A percentile compares a stretch with the other conserved stretches of the same genome.
Evolutionary conservation across 2,113 vertebrate species (phyloP).

Genomic region (Zosterops hypoxanthus): DNA sequence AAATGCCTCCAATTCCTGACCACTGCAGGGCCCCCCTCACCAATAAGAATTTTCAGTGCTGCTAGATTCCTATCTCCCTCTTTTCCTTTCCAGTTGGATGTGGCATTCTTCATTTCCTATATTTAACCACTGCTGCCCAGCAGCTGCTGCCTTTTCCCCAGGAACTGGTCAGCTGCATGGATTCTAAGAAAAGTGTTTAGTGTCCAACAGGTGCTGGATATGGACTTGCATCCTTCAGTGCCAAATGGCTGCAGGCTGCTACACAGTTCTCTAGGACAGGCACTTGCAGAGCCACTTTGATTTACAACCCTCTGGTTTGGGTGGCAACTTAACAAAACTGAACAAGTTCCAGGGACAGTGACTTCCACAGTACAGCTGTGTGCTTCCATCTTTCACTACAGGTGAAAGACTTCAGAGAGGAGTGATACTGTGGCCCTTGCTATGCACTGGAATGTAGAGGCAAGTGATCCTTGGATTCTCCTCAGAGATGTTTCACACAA

Average conservation of each 20-base stretch:
- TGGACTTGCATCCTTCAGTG: neutral
- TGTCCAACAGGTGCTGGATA: constrained; percentile 55
- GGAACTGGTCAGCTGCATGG: neutral
- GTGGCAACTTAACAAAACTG: neutral
- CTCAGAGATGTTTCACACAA: fast-evolving
- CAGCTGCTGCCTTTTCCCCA: constrained; percentile 41
- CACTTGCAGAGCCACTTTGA: neutral
- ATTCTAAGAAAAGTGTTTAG: constrained; percentile 50
- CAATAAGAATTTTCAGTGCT: neutral
- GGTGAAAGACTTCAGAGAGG: neutral
- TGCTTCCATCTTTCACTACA: neutral
- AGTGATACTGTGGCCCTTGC: neutral
- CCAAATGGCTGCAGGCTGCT: constrained; percentile 23
- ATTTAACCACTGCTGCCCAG: constrained; percentile 30
- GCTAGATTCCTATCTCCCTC: neutral
- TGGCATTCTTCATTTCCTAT: constrained; percentile 11
- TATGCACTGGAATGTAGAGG: neutral
- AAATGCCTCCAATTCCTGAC: neutral
- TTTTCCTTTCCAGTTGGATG: neutral
- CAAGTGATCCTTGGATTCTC: neutral
- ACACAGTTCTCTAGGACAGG: neutral
- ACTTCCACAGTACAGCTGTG: neutral
- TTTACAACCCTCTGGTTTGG: neutral
- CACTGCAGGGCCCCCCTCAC: neutral
- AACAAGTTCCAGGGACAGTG: neutral